Conservation (phyloP, 1,140 invertebrate species). For the Rhysida immarginata region DNA sequence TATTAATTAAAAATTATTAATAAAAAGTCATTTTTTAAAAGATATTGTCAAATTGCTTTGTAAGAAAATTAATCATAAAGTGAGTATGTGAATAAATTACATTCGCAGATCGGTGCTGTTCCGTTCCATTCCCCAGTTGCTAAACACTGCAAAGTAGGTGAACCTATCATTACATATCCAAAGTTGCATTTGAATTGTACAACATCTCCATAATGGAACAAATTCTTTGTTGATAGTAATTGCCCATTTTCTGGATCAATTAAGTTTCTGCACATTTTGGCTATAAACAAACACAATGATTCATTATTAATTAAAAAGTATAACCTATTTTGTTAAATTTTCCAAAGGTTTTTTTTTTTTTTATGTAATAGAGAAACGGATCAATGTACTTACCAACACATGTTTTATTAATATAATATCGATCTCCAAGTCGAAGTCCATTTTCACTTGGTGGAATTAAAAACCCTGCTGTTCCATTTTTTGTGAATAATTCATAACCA, state of each 20-base stretch:
- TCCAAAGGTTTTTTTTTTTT: too few relatives aligned
- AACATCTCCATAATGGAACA: constrained; percentile 78
- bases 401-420: constrained; percentile 82
- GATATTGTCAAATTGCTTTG: too few relatives aligned
- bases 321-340: background rate
- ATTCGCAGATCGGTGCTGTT: constrained; percentile 77
- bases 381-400: constrained; percentile 60
- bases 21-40: too few relatives aligned
- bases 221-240: constrained; percentile 54
- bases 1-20: too few relatives aligned
- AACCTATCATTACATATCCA: constrained; percentile 80
- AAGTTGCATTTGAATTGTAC: constrained; percentile 88
- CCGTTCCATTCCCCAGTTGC: constrained; percentile 88
- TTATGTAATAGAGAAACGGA: too few relatives aligned
- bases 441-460: constrained; percentile 62
- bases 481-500: constrained; percentile 76
- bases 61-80: too few relatives aligned
- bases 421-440: constrained; percentile 71
- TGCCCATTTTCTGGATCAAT: constrained; percentile 75
- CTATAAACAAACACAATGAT: constrained; percentile 10
- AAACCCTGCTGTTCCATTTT: constrained; percentile 85
- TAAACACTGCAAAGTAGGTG: constrained; percentile 65
- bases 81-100: too few relatives aligned
- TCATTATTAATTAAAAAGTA: background rate
- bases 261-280: constrained; percentile 70